Conservation (phyloP, 2,888 invertebrate species). For the Saturnia japonica region DNA sequence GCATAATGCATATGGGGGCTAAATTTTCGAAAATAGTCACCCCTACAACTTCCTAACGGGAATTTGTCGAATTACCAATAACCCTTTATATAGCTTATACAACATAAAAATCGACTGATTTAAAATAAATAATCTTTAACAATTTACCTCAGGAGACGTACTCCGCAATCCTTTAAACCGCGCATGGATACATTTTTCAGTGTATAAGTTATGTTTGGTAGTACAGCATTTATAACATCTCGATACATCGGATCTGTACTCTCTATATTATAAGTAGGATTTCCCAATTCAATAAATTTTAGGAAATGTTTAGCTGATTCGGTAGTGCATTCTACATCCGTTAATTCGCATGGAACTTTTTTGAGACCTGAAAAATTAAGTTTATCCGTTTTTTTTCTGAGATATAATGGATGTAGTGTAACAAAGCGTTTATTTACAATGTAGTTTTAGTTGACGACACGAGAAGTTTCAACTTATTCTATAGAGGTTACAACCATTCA, state of each 20-base stretch:
- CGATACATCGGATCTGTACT: slow-evolving; percentile 41
- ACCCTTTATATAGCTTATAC: too few relatives aligned
- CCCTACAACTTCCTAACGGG: too few relatives aligned
- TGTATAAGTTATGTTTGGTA: slow-evolving; percentile 28
- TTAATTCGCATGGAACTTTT: slow-evolving; percentile 33
- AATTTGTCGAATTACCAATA: too few relatives aligned
- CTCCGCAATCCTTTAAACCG: slow-evolving; percentile 32
- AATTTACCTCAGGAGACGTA: slow-evolving; percentile 29
- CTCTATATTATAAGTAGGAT: slow-evolving; percentile 31
- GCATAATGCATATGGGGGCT: too few relatives aligned
- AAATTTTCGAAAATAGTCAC: too few relatives aligned
- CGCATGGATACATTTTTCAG: slow-evolving; percentile 25
- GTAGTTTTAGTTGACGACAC: too few relatives aligned
- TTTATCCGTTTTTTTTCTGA: background rate
- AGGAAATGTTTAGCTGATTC: slow-evolving; percentile 16
- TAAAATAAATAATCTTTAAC: background rate
- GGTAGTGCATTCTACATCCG: slow-evolving; percentile 32
- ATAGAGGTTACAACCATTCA: too few relatives aligned
- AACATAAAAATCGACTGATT: too few relatives aligned
- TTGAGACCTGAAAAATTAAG: slow-evolving; percentile 24
- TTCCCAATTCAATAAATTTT: slow-evolving; percentile 28
- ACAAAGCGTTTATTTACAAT: too few relatives aligned
- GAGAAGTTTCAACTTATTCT: too few relatives aligned
- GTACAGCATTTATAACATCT: slow-evolving; percentile 27
- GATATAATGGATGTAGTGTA: background rate